Base-by-base conservation (phyloP, 2,113 vertebrate species). In the Meleagris gallopavo region DNA sequence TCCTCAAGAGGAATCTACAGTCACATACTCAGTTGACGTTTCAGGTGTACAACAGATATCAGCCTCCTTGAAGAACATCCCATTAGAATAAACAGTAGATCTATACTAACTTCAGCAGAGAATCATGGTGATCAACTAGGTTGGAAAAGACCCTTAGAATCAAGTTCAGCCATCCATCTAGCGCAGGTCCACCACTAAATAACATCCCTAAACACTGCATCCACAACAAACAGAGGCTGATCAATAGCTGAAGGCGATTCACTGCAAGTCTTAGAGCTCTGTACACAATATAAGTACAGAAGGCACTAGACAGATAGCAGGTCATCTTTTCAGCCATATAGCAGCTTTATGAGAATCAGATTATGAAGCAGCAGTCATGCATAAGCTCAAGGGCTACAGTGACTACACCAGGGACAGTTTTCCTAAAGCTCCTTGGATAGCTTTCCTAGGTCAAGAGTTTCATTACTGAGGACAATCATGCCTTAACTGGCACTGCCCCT, bases 401-500 rank as follows among this genome's bases (percentile, higher is more conserved):
- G 73, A 85, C 67, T 48, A 43, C 61, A 69, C 64, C 76, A 58
- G 40, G 89, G 66, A 86, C 43, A 58, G 71, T 65, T 60, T 83
- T 91, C 48, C 52, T 60, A 60, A 92, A 86, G 77, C 73, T 89
- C 46, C 75, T 52, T 75, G 65, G 62, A 66, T 40, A 34, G 46
- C 27, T 80, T 92, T 88, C 87, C 88, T 87, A 93, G 78, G 83
- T 58, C 66, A 82, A 88, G 85, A 43, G 71, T 50, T 83, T 67
- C 81, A 83, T 93, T 82, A 84, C 54, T 88, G 95, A 96, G 90
- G 92, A 92, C 86, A 65, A 85, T 45, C 77, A 29, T 91, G 61
- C 29, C 57, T 58, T 94, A 90, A 90, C 83, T 95, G 94, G 90
- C 94, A 91, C n/a, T 85, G 88, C 61, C 84, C 45, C 93, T 22